Conservation (phyloP, 2,888 invertebrate genomes). For the Ceriagrion tenellum region DNA sequence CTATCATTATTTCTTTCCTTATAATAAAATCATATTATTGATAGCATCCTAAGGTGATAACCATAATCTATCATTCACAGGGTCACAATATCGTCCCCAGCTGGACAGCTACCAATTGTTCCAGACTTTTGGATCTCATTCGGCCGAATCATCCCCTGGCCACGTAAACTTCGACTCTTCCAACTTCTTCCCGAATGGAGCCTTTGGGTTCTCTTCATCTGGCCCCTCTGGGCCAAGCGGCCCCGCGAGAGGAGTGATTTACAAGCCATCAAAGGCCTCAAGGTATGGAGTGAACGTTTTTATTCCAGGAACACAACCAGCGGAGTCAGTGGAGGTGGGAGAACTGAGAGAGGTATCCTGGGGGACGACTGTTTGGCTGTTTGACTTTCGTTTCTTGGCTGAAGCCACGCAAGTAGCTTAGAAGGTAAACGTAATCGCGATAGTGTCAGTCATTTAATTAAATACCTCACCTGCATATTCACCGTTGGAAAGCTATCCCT, state of each 20-base stretch:
- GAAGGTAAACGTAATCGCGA: too few relatives aligned
- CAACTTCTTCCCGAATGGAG: constrained; percentile 37
- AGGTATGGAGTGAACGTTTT: neutral
- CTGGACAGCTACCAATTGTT: neutral
- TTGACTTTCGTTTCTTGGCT: too few relatives aligned
- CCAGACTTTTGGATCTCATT: neutral
- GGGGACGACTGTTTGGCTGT: neutral
- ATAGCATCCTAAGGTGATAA: too few relatives aligned
- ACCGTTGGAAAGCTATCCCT: too few relatives aligned
- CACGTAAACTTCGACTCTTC: neutral
- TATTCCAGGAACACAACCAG: too few relatives aligned
- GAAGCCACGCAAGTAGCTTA: too few relatives aligned
- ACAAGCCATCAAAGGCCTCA: constrained; percentile 12
- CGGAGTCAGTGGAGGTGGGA: too few relatives aligned
- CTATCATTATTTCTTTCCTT: too few relatives aligned
- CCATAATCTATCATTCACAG: neutral
- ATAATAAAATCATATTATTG: too few relatives aligned
- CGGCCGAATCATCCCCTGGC: neutral
- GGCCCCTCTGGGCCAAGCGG: neutral
- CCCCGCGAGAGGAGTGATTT: neutral
- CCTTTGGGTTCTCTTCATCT: constrained; percentile 24
- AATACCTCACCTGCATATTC: too few relatives aligned
- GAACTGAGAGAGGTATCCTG: too few relatives aligned
- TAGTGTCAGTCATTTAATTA: too few relatives aligned
- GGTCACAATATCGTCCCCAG: neutral